phyloP scores from a whole-genome alignment of 2,888 invertebrate species.

The Lasioglossum figueresi region DNA sequence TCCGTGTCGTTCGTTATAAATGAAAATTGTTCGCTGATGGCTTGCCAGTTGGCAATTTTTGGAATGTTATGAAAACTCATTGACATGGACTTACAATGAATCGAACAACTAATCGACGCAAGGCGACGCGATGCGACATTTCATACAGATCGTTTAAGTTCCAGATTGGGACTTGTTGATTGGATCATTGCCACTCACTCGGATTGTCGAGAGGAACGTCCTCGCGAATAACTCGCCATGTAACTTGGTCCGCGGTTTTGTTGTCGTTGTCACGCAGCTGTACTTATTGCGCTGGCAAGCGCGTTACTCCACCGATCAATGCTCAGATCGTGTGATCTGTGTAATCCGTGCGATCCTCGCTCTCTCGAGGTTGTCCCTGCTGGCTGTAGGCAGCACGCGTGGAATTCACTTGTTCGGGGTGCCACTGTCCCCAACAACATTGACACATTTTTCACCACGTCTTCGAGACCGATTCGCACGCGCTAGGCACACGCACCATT shows the following conservation, averaged over 20 bases:
- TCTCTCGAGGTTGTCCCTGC: conserved; percentile 15
- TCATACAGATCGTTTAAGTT: neutral
- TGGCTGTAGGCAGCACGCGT: conserved; percentile 21
- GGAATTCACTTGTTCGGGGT: conserved; percentile 26
- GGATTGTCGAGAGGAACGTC: conserved; percentile 60
- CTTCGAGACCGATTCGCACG: neutral
- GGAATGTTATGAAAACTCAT: neutral
- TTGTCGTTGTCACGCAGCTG: conserved; percentile 29
- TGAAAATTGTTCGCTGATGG: neutral
- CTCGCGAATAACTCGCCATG: conserved; percentile 58
- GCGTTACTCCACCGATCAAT: conserved; percentile 2
- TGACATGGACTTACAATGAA: neutral
- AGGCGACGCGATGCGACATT: neutral
- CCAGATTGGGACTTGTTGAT: neutral
- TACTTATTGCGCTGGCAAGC: conserved; percentile 24
- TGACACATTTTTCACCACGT: conserved; percentile 61
- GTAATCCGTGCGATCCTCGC: conserved; percentile 14
- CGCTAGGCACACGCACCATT: conserved; percentile 16
- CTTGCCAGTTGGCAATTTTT: neutral
- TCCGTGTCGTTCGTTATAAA: neutral
- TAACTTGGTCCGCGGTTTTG: conserved; percentile 26
- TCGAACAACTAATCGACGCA: neutral
- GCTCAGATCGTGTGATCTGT: conserved; percentile 18
- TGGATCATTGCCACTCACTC: conserved; percentile 49
- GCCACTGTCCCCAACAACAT: conserved; percentile 49